Evolutionary conservation across 92 coral and sea anemone species (phyloP), one percentile per base, ranked within the genome.

Genomic region (Hydrozoanthus gracilis): DNA sequence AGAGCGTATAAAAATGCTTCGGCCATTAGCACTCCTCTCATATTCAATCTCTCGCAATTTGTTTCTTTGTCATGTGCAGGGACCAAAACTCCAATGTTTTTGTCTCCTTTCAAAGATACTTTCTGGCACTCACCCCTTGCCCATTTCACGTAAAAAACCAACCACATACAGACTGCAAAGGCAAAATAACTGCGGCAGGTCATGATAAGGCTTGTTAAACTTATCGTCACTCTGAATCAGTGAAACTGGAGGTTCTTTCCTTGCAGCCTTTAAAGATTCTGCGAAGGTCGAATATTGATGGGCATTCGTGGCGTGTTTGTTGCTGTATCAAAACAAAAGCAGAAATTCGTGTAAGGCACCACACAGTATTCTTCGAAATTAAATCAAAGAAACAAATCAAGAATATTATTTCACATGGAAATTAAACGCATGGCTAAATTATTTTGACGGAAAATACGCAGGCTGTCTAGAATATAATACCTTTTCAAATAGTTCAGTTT

Each of bases 1-100:
- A 91, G 61, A 9, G 93, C 78, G 72, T 87, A 91, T 65, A 91
- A 83, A 78, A 91, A 83, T 51, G 93, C 93, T 79, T 91, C 93
- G 44, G 89, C 91, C 52, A 84, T 91, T 82, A 91, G 79, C 65
- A 91, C 71, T 5, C 93, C 91, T 4, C 73, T 55, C 47, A 91
- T 44, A 66, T 88, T 73, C 8, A 78, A 75, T 27, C 70, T 70
- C 10, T 70, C 76, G 46, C 93, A 91, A 62, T 80, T 18, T 17
- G 74, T 65, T 20, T n/a, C 85, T 50, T 44, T 80, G 45, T 20
- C 61, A 68, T 64, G 47, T 3, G 58, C 85, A 70, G 85, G 85
- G 66, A 80, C 58, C 61, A 80, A 12, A 62, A 62, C 85, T 18
- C 85, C 85, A 3, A 80, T 46, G 3, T 9, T 0, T 20, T 8